These are phyloP conservation scores for Cremastinae sp. DNA, from an alignment of 2,888 invertebrate species.

Conservation along the genomic window DNA sequence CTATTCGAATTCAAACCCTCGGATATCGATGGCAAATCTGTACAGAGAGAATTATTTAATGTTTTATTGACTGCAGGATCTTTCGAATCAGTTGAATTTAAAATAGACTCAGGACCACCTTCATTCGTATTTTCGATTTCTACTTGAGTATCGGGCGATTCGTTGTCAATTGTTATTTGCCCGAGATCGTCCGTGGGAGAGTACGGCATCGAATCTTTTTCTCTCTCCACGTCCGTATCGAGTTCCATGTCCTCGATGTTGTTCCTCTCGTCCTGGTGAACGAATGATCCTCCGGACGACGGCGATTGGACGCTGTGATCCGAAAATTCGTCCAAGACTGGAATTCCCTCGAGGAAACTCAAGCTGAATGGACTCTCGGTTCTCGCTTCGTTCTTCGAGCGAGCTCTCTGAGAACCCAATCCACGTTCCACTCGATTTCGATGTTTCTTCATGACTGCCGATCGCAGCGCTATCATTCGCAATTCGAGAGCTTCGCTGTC, in stretches of 20 bases:
- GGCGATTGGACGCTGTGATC: slow-evolving; percentile 59
- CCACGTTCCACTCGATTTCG: slow-evolving; percentile 80
- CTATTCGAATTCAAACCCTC: too few relatives aligned
- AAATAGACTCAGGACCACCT: too few relatives aligned
- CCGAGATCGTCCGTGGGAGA: slow-evolving; percentile 74
- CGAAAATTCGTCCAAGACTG: slow-evolving; percentile 64
- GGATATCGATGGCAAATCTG: too few relatives aligned
- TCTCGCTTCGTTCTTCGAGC: slow-evolving; percentile 40
- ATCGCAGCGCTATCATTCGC: slow-evolving; percentile 85
- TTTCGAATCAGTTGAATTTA: too few relatives aligned
- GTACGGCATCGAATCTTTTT: slow-evolving; percentile 73
- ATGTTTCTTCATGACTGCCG: slow-evolving; percentile 86
- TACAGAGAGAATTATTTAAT: too few relatives aligned
- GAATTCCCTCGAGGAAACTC: slow-evolving; percentile 71
- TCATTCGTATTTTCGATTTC: too few relatives aligned
- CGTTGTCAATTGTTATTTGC: slow-evolving; percentile 11
- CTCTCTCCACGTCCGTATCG: slow-evolving; percentile 75
- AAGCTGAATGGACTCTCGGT: slow-evolving; percentile 75
- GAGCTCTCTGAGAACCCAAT: slow-evolving; percentile 40
- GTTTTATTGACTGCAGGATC: too few relatives aligned
- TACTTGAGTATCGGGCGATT: slow-evolving; percentile 14
- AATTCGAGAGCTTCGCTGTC: slow-evolving; percentile 85
- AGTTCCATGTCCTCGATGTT: slow-evolving; percentile 76
- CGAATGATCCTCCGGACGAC: slow-evolving; percentile 18
- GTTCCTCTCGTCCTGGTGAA: slow-evolving; percentile 41